Conservation (phyloP, 1,140 invertebrate species). For the Eumeta japonica region DNA sequence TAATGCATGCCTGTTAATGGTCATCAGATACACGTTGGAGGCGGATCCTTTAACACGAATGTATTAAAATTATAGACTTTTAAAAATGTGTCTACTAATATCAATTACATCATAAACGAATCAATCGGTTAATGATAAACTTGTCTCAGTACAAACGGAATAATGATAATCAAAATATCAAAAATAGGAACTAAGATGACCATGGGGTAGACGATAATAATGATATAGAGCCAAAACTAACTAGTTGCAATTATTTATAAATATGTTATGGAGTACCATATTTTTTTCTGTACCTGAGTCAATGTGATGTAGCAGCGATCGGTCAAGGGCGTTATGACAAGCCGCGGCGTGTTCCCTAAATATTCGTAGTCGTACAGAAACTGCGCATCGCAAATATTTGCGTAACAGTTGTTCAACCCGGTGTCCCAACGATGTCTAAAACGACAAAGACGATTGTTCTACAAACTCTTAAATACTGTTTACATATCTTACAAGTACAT, state of each 20-base stretch:
- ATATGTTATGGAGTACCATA: conserved; percentile 4
- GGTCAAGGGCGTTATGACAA: conserved; percentile 87
- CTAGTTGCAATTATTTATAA: conserved; percentile 1
- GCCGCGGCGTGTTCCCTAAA: conserved; percentile 81
- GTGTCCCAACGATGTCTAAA: conserved; percentile 80
- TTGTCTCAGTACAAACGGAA: no score
- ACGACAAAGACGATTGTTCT: background rate
- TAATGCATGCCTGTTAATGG: no score
- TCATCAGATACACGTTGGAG: no score
- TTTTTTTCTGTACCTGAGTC: conserved; percentile 64
- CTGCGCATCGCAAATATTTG: conserved; percentile 90
- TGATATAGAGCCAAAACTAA: background rate
- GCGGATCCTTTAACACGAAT: no score
- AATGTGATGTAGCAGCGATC: conserved; percentile 91
- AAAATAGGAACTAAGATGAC: no score
- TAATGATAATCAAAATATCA: no score
- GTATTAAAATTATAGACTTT: no score
- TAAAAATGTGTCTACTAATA: no score
- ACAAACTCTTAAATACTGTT: conserved; percentile 7
- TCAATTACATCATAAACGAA: no score
- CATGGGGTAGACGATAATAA: background rate
- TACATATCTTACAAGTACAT: no score
- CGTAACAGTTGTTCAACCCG: conserved; percentile 79
- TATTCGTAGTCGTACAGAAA: conserved; percentile 94
- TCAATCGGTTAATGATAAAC: no score